Conservation (phyloP, 2,888 invertebrate species). For the Amiota minor region DNA sequence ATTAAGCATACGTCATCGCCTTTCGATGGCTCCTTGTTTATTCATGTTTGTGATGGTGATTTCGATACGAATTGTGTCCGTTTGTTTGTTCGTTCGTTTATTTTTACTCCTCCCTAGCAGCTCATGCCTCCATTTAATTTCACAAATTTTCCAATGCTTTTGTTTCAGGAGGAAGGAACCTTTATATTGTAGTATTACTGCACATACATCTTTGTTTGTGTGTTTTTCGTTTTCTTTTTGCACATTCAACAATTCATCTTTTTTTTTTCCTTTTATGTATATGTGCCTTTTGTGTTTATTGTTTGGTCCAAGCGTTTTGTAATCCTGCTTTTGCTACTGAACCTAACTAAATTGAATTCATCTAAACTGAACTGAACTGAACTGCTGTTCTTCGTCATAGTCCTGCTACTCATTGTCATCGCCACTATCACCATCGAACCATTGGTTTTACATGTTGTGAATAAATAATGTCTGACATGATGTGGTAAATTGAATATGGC, state of each 20-base stretch:
- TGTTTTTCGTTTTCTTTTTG: neutral
- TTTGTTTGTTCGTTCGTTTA: neutral
- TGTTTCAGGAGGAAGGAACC: neutral
- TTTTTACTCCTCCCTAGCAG: neutral
- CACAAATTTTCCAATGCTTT: neutral
- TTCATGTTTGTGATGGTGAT: conserved; percentile 28
- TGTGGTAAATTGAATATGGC: conserved; percentile 70
- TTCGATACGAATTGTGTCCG: neutral
- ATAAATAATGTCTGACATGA: conserved; percentile 70
- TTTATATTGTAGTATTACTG: neutral
- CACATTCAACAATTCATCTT: conserved; percentile 10
- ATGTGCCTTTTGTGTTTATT: conserved; percentile 21
- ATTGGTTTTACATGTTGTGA: conserved; percentile 71
- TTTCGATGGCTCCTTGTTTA: conserved; percentile 51
- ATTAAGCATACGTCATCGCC: conserved; percentile 70
- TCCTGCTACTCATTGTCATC: too few relatives aligned
- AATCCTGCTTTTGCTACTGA: too few relatives aligned
- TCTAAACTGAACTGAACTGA: too few relatives aligned
- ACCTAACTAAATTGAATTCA: too few relatives aligned
- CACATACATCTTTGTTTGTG: neutral
- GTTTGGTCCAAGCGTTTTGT: neutral
- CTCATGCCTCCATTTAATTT: neutral
- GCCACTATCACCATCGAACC: conserved; percentile 45
- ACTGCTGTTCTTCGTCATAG: too few relatives aligned
- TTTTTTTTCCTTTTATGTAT: neutral